Conservation (phyloP, 1,140 invertebrate genomes). For the Danaus melanippus region DNA sequence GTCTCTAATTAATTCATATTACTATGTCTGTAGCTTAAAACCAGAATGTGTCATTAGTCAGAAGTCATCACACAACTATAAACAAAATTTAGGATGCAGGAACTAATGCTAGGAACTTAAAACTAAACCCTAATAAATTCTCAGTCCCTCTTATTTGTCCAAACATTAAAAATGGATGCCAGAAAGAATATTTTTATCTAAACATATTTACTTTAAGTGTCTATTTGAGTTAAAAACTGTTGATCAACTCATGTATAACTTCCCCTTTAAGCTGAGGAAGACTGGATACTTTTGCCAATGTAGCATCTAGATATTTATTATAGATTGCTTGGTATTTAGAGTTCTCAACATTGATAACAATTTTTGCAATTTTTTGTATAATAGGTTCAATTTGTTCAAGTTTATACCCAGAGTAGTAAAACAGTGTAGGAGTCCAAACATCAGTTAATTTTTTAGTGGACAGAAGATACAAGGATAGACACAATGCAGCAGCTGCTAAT, state of each 20-base stretch:
- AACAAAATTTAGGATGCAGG: no score
- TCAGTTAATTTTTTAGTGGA: slow-evolving; percentile 57
- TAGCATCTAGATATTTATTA: slow-evolving; percentile 74
- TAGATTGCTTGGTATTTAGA: slow-evolving; percentile 76
- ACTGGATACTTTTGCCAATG: slow-evolving; percentile 75
- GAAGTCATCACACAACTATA: no score
- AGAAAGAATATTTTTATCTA: no score
- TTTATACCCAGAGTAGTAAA: slow-evolving; percentile 76
- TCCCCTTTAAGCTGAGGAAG: slow-evolving; percentile 72
- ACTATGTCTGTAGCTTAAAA: background rate
- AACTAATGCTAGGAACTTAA: no score
- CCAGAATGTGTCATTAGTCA: no score
- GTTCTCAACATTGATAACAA: slow-evolving; percentile 73
- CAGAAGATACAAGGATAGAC: slow-evolving; percentile 69
- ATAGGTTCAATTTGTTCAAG: slow-evolving; percentile 74
- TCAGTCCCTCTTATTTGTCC: no score
- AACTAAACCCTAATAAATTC: no score
- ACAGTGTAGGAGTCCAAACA: slow-evolving; percentile 75
- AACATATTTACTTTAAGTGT: no score
- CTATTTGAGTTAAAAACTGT: no score
- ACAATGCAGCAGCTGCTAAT: slow-evolving; percentile 72
- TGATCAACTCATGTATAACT: slow-evolving; percentile 34
- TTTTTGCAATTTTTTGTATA: slow-evolving; percentile 73
- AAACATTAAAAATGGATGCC: no score
- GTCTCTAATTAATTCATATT: slow-evolving; percentile 3